Conservation (phyloP, 2,797 vertebrate species). For the Chloroceryle amazona region DNA sequence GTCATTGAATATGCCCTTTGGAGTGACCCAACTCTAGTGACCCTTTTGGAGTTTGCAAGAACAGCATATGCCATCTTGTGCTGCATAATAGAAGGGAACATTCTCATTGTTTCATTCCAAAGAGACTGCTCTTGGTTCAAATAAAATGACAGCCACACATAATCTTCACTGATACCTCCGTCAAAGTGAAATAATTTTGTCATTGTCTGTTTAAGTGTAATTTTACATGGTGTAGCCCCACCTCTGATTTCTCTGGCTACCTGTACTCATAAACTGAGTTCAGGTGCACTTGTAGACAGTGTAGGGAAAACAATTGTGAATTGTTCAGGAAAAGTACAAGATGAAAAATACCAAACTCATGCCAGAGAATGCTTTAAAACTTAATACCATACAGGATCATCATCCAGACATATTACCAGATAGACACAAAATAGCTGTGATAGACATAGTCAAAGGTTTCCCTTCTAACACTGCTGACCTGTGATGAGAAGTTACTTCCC, state of each 20-base stretch:
- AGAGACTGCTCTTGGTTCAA: background rate
- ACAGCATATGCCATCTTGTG: background rate
- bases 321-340: background rate
- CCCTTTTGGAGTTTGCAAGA: background rate
- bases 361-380: background rate
- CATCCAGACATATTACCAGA: background rate
- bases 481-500: background rate
- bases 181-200: background rate
- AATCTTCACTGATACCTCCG: background rate
- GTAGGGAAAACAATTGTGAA: background rate
- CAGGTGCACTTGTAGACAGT: background rate
- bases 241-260: background rate
- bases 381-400: background rate
- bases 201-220: background rate
- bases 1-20: constrained; percentile 18
- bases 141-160: background rate
- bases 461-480: background rate
- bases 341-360: background rate
- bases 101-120: background rate
- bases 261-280: background rate
- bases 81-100: background rate
- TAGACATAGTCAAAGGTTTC: background rate
- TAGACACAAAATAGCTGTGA: background rate
- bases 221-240: background rate
- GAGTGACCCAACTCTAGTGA: background rate